Evolutionary conservation across 2,113 vertebrate genomes (phyloP).

Genomic region (Genyomyrus donnyi): DNA sequence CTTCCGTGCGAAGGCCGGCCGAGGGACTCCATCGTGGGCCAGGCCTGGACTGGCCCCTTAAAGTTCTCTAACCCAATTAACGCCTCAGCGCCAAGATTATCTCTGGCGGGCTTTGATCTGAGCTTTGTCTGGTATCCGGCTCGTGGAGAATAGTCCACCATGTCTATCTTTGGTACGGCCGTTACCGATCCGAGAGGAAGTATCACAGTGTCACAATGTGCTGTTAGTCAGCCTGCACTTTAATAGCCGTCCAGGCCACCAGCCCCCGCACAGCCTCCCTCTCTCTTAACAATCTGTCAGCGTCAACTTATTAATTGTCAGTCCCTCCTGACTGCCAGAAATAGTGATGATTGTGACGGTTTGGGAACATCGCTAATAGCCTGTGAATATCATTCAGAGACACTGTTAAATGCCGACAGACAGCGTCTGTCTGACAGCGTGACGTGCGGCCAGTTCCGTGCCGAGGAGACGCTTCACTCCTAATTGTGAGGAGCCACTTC

Average conservation of each 20-base stretch:
- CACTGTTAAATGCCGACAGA: neutral
- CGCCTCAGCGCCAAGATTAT: slow-evolving; percentile 38
- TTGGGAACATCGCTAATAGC: neutral
- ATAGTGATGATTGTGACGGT: neutral
- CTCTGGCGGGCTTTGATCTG: slow-evolving; percentile 32
- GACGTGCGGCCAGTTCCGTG: neutral
- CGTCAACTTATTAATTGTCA: neutral
- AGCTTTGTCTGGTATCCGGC: slow-evolving; percentile 12
- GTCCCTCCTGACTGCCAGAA: neutral
- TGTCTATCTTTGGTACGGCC: neutral
- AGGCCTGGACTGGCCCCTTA: slow-evolving; percentile 41
- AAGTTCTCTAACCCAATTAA: slow-evolving; percentile 56
- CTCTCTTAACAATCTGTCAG: neutral
- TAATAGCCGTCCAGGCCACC: neutral
- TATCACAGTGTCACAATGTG: slow-evolving; percentile 1
- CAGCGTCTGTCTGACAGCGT: neutral
- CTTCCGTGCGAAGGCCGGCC: slow-evolving; percentile 42
- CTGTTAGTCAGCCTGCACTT: neutral
- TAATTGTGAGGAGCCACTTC: slow-evolving; percentile 36
- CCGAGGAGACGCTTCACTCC: neutral
- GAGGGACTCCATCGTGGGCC: slow-evolving; percentile 48
- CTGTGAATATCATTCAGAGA: neutral
- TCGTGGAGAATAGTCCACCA: neutral
- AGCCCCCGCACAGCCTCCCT: neutral
- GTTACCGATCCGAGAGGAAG: neutral